A percentile compares a stretch with the other conserved stretches of the same genome.
Evolutionary conservation across 2,888 invertebrate species (phyloP).

Genomic region (Stramonita haemastoma): DNA sequence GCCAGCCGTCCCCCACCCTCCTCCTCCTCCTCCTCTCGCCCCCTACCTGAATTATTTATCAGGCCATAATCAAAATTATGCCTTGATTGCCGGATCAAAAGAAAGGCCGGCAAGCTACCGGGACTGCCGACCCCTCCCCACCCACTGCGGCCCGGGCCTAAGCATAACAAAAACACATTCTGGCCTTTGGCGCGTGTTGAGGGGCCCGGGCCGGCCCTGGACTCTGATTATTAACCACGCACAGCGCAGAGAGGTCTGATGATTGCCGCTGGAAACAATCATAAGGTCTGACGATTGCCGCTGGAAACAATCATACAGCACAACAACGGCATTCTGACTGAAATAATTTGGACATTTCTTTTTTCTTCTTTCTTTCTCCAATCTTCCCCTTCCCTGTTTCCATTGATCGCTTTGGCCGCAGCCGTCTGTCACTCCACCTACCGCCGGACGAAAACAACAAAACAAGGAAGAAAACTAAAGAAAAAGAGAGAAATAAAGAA

Average conservation of each 20-base stretch:
- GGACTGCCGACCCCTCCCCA: neutral
- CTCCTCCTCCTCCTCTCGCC: neutral
- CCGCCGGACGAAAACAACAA: neutral
- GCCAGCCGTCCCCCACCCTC: too few relatives aligned
- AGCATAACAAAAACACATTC: neutral
- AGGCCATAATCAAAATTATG: slow-evolving; percentile 50
- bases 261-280: too few relatives aligned
- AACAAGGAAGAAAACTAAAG: neutral
- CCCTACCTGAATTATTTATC: slow-evolving; percentile 56
- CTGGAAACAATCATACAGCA: too few relatives aligned
- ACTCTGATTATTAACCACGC: neutral
- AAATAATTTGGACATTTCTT: too few relatives aligned
- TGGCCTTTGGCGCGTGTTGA: too few relatives aligned
- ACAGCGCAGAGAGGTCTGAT: neutral
- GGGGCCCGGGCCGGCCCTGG: neutral
- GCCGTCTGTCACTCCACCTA: too few relatives aligned
- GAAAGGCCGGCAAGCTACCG: neutral
- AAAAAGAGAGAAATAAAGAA: neutral
- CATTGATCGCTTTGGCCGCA: too few relatives aligned
- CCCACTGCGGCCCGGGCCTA: neutral
- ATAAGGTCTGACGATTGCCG: neutral
- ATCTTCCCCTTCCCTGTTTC: too few relatives aligned
- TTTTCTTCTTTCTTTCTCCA: too few relatives aligned
- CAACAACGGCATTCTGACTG: too few relatives aligned
- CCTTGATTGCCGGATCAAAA: slow-evolving; percentile 59